phyloP scores from a whole-genome alignment of 2,113 vertebrate species.

The Tachuris rubrigastra region DNA sequence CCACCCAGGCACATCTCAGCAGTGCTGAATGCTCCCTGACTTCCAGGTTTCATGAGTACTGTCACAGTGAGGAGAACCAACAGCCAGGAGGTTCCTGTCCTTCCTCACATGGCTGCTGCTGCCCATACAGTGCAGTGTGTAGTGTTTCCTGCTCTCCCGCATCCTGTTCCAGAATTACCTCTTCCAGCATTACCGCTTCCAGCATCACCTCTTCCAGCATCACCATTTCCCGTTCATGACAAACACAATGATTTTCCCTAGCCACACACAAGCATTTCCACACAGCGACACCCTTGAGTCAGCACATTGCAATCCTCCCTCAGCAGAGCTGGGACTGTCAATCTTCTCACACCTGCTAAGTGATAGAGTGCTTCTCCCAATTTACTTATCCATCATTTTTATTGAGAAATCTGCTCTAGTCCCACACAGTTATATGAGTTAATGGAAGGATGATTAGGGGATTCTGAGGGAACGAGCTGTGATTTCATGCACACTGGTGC shows the following conservation, averaged over 20 bases:
- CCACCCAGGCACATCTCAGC: neutral
- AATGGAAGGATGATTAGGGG: conserved; percentile 61
- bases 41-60: neutral
- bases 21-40: neutral
- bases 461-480: conserved; percentile 21
- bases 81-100: neutral
- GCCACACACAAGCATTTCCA: neutral
- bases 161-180: no score
- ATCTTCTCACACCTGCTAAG: conserved; percentile 60
- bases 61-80: neutral
- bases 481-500: conserved; percentile 8
- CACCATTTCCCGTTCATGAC: neutral
- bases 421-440: conserved; percentile 65
- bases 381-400: conserved; percentile 70
- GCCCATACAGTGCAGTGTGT: neutral
- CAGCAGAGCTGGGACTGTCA: conserved; percentile 25
- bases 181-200: neutral
- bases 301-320: neutral
- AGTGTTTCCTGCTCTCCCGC: neutral
- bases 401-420: conserved; percentile 68
- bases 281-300: neutral
- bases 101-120: neutral
- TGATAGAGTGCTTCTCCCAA: conserved; percentile 66
- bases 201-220: neutral
- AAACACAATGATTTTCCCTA: neutral